Percentiles rank a stretch among this genome's conserved stretches.
These are phyloP conservation scores for Centropus bengalensis DNA, from an alignment of 2,113 vertebrate species.

Conservation along the genomic window DNA sequence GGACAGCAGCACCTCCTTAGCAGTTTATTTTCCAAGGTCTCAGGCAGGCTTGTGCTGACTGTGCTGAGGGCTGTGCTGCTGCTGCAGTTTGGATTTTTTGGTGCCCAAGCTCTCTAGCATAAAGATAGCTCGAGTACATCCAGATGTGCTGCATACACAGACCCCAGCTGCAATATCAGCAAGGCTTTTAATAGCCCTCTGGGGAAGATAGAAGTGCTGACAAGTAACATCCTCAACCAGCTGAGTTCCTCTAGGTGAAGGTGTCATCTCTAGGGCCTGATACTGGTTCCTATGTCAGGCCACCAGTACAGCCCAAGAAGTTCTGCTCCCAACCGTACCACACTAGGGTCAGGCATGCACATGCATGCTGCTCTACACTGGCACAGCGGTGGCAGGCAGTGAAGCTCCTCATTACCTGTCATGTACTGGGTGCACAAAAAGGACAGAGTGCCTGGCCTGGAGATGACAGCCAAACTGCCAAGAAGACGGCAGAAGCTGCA, in stretches of 20 bases:
- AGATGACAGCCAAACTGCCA: background rate
- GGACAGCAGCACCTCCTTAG: background rate
- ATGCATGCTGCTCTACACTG: fast-evolving
- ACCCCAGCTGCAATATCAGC: slow-evolving; percentile 22
- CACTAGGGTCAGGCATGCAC: fast-evolving
- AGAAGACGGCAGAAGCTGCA: background rate
- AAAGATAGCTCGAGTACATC: slow-evolving; percentile 33
- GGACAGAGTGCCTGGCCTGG: background rate
- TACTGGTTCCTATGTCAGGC: background rate
- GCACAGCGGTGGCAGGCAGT: background rate
- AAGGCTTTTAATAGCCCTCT: slow-evolving; percentile 17
- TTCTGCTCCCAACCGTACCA: background rate
- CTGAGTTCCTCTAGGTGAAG: background rate
- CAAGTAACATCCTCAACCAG: background rate
- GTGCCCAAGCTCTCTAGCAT: background rate
- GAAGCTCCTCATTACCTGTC: background rate
- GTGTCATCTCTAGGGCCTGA: background rate
- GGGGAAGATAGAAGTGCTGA: slow-evolving; percentile 33
- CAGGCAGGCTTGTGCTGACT: background rate
- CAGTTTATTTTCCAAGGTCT: background rate
- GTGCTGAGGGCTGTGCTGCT: background rate
- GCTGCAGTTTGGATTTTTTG: background rate
- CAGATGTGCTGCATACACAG: background rate
- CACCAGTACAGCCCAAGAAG: background rate
- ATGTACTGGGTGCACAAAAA: background rate